Base-by-base conservation (phyloP, 2,113 vertebrate species). In the Tympanuchus pallidicinctus region DNA sequence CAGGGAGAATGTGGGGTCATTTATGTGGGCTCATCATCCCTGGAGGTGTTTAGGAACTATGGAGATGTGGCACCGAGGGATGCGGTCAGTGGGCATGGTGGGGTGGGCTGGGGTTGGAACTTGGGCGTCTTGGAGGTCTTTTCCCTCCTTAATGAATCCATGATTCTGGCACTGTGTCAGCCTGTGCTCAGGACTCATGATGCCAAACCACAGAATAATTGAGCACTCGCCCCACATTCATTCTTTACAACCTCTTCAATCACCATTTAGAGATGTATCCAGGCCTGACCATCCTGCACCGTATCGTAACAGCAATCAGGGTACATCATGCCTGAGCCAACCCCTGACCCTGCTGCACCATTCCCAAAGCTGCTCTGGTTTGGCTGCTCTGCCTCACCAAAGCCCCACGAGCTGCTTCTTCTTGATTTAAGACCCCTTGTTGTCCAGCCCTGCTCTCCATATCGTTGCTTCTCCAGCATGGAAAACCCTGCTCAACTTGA, bases 291-390 rank as follows among this genome's bases (percentile, higher is more conserved):
- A 1, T 8, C 71, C 52, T 5, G 21, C 30, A 45, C 28, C 14
- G 20, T 54, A 48, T 59, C 27, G 4, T n/a, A 36, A 65, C 2
- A 17, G 34, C 54, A 66, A 27, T 56, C 43, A 38, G 16, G 2
- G 3, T 7, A 4, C 0, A 1, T 40, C 42, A 2, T 2, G 6
- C 34, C 27, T 72, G 12, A 57, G 36, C 13, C 76, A 66, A 25
- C 20, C 61, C 42, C 0, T 22, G 45, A 38, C 0, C 2, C 36
- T n/a, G 24, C 36, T 61, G 11, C 36, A 45, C 4, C 24, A 1
- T 57, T 56, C 47, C 64, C 70, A 17, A 11, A 81, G 36, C 36
- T 36, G 59, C 34, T 72, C 65, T 77, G 36, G 19, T 50, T 22
- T n/a, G 32, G 9, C 22, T 56, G 10, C n/a, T 81, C 24, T 16